phyloP scores from a whole-genome alignment of 2,113 vertebrate genomes.

The Meriones unguiculatus region DNA sequence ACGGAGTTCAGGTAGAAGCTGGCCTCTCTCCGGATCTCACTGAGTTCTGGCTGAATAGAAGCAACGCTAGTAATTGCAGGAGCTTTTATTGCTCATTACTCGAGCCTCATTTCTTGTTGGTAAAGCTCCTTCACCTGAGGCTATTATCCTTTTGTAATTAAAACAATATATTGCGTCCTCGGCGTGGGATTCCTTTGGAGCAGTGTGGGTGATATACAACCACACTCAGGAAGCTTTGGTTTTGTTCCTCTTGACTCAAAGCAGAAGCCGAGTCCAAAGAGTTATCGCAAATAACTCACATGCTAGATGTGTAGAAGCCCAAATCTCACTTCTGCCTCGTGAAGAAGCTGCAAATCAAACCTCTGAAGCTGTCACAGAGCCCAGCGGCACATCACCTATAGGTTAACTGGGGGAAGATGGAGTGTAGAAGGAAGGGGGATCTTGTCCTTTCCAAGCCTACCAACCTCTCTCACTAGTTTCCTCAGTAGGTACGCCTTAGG shows the following conservation, averaged over 20 bases:
- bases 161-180: constrained; percentile 71
- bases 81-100: constrained; percentile 60
- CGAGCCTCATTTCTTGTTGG: constrained; percentile 65
- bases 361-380: not conserved
- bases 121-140: constrained; percentile 60
- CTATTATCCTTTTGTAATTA: constrained; percentile 77
- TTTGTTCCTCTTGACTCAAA: constrained; percentile 66
- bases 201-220: not conserved
- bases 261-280: constrained; percentile 39
- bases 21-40: constrained; percentile 1
- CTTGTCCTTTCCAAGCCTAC: not conserved
- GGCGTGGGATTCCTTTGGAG: constrained; percentile 58
- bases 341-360: constrained; percentile 44
- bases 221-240: constrained; percentile 62
- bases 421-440: not conserved
- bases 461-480: not conserved
- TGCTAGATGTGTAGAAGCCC: not conserved
- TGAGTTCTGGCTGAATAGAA: constrained; percentile 55
- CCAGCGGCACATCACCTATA: not conserved
- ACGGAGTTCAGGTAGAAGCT: not conserved
- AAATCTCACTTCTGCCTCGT: constrained; percentile 9
- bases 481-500: not conserved
- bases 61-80: constrained; percentile 2
- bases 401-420: not conserved
- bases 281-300: constrained; percentile 62